phyloP scores from a whole-genome alignment of 2,888 invertebrate genomes.

The Hybos culiciformis region DNA sequence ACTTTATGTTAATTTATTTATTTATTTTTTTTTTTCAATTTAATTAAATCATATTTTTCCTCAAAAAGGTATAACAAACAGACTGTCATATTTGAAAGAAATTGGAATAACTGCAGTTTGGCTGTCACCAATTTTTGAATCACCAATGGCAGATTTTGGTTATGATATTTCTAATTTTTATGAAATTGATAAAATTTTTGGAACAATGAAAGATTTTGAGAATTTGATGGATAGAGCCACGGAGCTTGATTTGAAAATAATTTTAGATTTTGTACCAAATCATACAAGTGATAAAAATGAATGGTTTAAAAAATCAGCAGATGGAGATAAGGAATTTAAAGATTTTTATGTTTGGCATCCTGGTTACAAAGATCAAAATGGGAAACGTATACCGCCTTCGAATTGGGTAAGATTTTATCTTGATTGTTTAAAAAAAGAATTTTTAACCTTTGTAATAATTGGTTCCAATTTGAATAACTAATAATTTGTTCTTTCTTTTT shows the following conservation, averaged over 20 bases:
- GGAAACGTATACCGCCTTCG: slow-evolving; percentile 18
- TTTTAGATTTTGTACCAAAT: slow-evolving; percentile 54
- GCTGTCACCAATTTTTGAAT: slow-evolving; percentile 59
- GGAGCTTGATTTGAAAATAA: slow-evolving; percentile 39
- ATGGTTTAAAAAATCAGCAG: slow-evolving; percentile 69
- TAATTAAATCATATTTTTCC: neutral
- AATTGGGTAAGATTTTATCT: slow-evolving; percentile 23
- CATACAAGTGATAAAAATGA: slow-evolving; percentile 66
- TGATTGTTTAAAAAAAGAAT: slow-evolving; percentile 3
- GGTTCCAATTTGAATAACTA: neutral
- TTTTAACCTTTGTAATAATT: neutral
- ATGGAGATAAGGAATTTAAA: slow-evolving; percentile 45
- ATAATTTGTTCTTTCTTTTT: neutral
- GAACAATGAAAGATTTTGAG: slow-evolving; percentile 51
- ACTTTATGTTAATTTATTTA: no score
- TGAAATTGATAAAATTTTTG: slow-evolving; percentile 49
- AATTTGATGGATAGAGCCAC: slow-evolving; percentile 41
- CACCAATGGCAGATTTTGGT: slow-evolving; percentile 64
- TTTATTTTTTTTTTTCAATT: neutral
- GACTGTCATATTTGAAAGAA: slow-evolving; percentile 50
- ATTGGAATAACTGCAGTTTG: slow-evolving; percentile 53
- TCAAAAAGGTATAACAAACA: slow-evolving; percentile 42
- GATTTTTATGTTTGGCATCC: slow-evolving; percentile 67
- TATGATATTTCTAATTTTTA: slow-evolving; percentile 62
- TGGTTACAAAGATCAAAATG: slow-evolving; percentile 32